Evolutionary conservation across 2,888 invertebrate genomes (phyloP), one percentile per base, ranked within the genome.

Genomic region (Cerastis leucographa): DNA sequence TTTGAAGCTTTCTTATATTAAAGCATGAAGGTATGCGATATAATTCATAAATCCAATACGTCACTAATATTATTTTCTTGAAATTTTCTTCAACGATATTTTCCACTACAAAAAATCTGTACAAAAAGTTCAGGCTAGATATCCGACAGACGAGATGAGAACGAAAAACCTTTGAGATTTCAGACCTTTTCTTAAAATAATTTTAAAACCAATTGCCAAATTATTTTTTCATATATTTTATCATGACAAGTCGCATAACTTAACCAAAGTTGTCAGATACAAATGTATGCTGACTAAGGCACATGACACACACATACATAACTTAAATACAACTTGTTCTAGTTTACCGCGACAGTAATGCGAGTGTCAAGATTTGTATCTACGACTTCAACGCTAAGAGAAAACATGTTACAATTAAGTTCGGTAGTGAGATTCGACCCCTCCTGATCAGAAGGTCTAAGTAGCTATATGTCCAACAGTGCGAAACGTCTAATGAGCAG

Each of bases 311-410:
- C 42, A 46, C 35, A 56, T 42, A 40, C 12, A 56, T 56, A 65
- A 70, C 17, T 72, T 76, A 75, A 73, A 64, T 44, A 46, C 69
- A 77, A 19, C 71, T 83, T 71, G 83, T 59, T 86, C 78, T 71
- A 76, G 72, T 85, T 83, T n/a, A 49, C 62, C 44, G 82, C 69
- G 76, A 76, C 85, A 82, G 71, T 70, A 81, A 85, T 75, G 69
- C 61, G 82, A 75, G 71, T 81, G 82, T 72, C 86, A 74, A 82
- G 86, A 84, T 86, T 74, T 29, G 49, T 79, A 86, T 76, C 76
- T 71, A 35, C 44, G 22, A 61, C 66, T 71, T 83, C 71, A 86
- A 84, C 76, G 80, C 51, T 51, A 78, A 79, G 74, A 76, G 76
- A 85, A 79, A 84, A 79, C 74, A 66, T 74, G 76, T 74, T 78